Conservation (phyloP, 2,888 invertebrate genomes). For the Drosophila engyochracea region DNA sequence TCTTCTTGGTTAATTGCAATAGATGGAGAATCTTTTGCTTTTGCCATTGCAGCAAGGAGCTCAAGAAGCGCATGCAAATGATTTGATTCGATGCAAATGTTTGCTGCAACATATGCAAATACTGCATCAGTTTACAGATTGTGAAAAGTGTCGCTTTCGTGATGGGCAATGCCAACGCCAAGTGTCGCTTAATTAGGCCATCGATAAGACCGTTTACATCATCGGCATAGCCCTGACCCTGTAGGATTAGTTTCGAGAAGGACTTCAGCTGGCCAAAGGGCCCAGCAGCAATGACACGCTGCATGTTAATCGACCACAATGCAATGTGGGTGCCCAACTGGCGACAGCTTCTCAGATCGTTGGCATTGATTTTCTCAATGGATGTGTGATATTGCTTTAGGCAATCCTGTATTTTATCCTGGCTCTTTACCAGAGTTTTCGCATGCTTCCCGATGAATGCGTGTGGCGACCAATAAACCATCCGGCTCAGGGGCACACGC, state of each 20-base stretch:
- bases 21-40: conserved; percentile 83
- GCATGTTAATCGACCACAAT: conserved; percentile 88
- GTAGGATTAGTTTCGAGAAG: conserved; percentile 69
- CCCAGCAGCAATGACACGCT: conserved; percentile 86
- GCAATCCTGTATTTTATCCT: conserved; percentile 84
- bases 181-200: conserved; percentile 89
- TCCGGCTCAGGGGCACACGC: conserved; percentile 92
- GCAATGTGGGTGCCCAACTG: conserved; percentile 85
- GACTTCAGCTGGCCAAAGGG: conserved; percentile 87
- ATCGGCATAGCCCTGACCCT: conserved; percentile 90
- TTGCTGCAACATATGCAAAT: conserved; percentile 91
- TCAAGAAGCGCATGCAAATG: conserved; percentile 90
- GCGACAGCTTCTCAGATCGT: conserved; percentile 86
- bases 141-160: conserved; percentile 90
- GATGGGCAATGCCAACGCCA: conserved; percentile 91
- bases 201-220: conserved; percentile 87
- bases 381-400: conserved; percentile 87
- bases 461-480: conserved; percentile 94
- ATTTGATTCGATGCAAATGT: conserved; percentile 89
- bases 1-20: conserved; percentile 46
- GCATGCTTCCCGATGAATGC: conserved; percentile 90
- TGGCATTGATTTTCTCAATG: conserved; percentile 84
- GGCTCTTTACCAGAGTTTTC: conserved; percentile 86
- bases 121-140: conserved; percentile 92
- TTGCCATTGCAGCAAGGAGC: conserved; percentile 91